These are phyloP conservation scores for Mustela nigripes DNA, from an alignment of 2,113 vertebrate genomes.

Conservation along the genomic window DNA sequence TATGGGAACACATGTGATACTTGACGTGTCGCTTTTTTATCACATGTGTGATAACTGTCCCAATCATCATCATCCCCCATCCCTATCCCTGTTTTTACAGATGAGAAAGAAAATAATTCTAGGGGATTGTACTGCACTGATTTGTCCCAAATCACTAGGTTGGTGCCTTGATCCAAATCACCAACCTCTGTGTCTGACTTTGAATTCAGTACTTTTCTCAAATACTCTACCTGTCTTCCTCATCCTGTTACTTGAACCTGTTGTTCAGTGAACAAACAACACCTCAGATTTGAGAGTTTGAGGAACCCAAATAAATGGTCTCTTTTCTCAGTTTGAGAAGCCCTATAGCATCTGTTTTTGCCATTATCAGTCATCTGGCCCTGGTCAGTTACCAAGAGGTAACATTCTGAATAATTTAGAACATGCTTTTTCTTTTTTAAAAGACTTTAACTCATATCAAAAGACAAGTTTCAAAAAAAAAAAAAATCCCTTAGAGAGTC, in stretches of 20 bases:
- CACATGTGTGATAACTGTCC: not conserved
- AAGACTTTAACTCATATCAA: not conserved
- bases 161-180: not conserved
- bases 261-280: not conserved
- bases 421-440: not conserved
- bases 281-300: not conserved
- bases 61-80: too few relatives aligned
- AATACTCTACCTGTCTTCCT: not conserved
- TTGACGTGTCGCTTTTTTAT: not conserved
- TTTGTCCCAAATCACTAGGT: not conserved
- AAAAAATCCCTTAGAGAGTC: not conserved
- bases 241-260: not conserved
- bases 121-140: not conserved
- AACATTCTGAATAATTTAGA: not conserved
- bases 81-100: not conserved
- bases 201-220: not conserved
- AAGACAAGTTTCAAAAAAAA: not conserved
- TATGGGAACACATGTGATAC: not conserved
- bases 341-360: not conserved
- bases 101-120: not conserved
- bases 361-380: not conserved
- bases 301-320: not conserved
- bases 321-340: not conserved
- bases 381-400: not conserved
- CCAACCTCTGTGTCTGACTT: not conserved